Conservation (phyloP, 2,113 vertebrate genomes). For the Clarias magur region DNA sequence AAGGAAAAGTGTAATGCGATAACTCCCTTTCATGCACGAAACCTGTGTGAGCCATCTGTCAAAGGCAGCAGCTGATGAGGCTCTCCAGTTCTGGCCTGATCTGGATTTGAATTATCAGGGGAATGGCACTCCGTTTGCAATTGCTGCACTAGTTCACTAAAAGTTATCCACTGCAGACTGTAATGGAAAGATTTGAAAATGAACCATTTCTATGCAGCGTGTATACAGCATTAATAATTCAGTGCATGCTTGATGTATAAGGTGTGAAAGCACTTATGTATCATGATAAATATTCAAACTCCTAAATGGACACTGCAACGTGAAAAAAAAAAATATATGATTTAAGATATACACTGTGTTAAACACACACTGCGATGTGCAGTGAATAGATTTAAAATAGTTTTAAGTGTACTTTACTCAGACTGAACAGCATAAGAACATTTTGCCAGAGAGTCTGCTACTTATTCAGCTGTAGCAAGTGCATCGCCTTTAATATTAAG, state of each 20-base stretch:
- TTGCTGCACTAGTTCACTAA: neutral
- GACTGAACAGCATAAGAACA: neutral
- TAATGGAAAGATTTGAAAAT: slow-evolving; percentile 10
- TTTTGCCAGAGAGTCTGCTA: neutral
- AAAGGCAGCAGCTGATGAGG: slow-evolving; percentile 10
- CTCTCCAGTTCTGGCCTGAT: slow-evolving; percentile 11
- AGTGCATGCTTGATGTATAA: slow-evolving; percentile 4
- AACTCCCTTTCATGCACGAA: slow-evolving; percentile 10
- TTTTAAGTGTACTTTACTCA: neutral
- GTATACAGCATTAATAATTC: slow-evolving; percentile 19
- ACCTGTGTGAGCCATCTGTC: slow-evolving; percentile 38
- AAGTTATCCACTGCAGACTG: neutral
- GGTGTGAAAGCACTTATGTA: slow-evolving; percentile 11
- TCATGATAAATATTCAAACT: neutral
- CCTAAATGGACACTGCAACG: slow-evolving; percentile 13
- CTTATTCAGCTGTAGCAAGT: slow-evolving; percentile 13
- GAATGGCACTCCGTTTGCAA: neutral
- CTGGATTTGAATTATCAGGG: slow-evolving; percentile 3
- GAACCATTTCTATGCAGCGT: neutral
- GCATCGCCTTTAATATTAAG: slow-evolving; percentile 27
- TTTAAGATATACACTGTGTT: slow-evolving; percentile 3
- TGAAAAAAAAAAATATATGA: neutral
- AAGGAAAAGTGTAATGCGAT: slow-evolving; percentile 3
- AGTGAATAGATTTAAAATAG: slow-evolving; percentile 27
- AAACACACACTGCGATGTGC: neutral